Base-by-base conservation (phyloP, 2,888 invertebrate genomes). In the Eristalinus sepulchralis region DNA sequence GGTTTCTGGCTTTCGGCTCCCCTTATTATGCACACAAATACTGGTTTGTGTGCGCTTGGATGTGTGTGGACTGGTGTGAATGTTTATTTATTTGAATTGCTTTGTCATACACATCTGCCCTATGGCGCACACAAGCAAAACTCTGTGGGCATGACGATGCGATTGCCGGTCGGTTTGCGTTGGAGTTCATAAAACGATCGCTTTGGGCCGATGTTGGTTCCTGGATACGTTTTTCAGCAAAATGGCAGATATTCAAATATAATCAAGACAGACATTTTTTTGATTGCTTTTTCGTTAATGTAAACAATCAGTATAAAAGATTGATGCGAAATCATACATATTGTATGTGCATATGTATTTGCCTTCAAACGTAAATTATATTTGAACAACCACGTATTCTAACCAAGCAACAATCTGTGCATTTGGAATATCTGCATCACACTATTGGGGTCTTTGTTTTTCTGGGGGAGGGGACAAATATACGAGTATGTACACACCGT, bases 131-230 rank as follows among this genome's bases (percentile, higher is more conserved):
- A 78, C 34, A 78, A 78, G 67, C 57, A 77, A 82, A 53, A 64
- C 8, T 39, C 71, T 72, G 13, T 64, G 34, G 36, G 8, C 17
- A 47, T 47, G 17, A 47, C 47, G 47, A 34, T 34, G 34, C 34
- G 34, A 34, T 34, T 34, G 34, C 6, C 34, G 8, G 17, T 68
- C 70, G 31, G 72, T 83, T 62, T 39, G 60, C 67, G 72, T 67
- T 63, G 60, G 68, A 83, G 72, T 79, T 83, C 79, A 79, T 83
- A 55, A 60, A 70, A 79, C 70, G 83, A 83, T 83, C 64, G 79
- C 83, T 83, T 31, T 80, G 80, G 83, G 80, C 83, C 59, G 39
- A 63, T 79, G 47, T 79, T 59, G 36, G 36, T 36, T 24, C 78
- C 68, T 57, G 53, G 70, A 80, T 64, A 36, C 36, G 31, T 64